Conservation (phyloP, 1,140 invertebrate species). For the Arctopsyche grandis region DNA sequence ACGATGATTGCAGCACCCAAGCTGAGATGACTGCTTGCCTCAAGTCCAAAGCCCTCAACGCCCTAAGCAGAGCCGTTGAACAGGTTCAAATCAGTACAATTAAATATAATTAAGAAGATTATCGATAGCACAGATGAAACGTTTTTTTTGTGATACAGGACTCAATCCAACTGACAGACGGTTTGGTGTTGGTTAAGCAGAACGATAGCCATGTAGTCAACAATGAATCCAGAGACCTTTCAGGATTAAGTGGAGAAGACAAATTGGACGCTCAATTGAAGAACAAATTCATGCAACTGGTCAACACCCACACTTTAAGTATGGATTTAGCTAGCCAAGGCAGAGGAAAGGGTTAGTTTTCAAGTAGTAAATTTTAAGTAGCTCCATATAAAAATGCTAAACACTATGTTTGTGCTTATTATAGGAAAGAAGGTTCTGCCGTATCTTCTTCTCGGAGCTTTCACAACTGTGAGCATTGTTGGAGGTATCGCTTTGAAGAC, state of each 20-base stretch:
- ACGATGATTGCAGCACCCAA: conserved; percentile 70
- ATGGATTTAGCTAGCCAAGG: conserved; percentile 65
- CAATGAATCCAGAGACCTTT: conserved; percentile 63
- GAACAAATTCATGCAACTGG: conserved; percentile 63
- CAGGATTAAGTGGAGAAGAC: conserved; percentile 64
- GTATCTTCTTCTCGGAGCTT: conserved; percentile 70
- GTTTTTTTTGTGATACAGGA: conserved; percentile 57
- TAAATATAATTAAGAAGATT: conserved; percentile 6
- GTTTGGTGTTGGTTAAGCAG: conserved; percentile 68
- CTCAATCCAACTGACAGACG: conserved; percentile 68
- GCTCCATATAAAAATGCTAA: background rate
- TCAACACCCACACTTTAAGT: conserved; percentile 63
- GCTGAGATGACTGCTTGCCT: conserved; percentile 69
- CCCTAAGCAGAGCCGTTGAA: conserved; percentile 67
- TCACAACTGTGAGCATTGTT: conserved; percentile 71
- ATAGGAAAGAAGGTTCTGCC: conserved; percentile 66
- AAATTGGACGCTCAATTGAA: conserved; percentile 63
- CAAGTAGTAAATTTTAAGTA: no score
- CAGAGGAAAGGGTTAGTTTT: conserved; percentile 62
- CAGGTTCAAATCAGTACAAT: conserved; percentile 58
- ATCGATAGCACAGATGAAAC: background rate
- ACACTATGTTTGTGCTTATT: background rate
- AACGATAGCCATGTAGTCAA: conserved; percentile 60
- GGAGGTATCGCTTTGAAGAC: conserved; percentile 72
- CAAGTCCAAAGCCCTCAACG: conserved; percentile 68